Base-by-base conservation (phyloP, 2,113 vertebrate genomes). In the Brachypodius melanocephalos region DNA sequence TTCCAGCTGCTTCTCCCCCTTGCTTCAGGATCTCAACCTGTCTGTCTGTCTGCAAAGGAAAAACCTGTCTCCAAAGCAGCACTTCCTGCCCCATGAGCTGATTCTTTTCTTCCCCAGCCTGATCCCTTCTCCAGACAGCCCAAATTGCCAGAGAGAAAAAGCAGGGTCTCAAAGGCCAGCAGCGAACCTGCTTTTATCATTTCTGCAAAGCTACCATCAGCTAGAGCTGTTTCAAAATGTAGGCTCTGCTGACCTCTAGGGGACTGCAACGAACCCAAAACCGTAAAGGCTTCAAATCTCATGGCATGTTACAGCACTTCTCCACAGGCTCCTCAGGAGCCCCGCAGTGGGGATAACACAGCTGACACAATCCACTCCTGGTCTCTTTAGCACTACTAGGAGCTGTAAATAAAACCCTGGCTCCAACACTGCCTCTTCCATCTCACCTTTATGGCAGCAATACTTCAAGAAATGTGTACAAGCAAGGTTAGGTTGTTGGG, bases 231-330 rank as follows among this genome's bases (percentile, higher is more conserved):
- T 86, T 62, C 49, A 78, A 88, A 79, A 58, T 49, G 67, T 87
- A 95, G 92, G 80, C 75, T 85, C 66, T 96, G 94, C 97, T 98
- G 98, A 96, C 98, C 97, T 96, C 98, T 98, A 98, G 97, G 97
- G 98, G 97, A 93, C 85, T 58, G 59, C 78, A 73, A 89, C 89
- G 72, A 97, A 94, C 28, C 61, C 93, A 93, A 68, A 90, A 74
- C 0, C 25, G 22, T 10, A 15, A 55, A 59, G 61, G 28, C 40
- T 71, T 75, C 65, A 61, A 55, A 71, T 65, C 65, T 52, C 57
- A 2, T 2, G 34, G 43, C 31, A 8, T 0, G 4, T 32, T 29
- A 51, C 48, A 46, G 32, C 61, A 34, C n/a, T 36, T 55, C 49
- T 52, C 40, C 28, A 21, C 21, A n/a, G 0, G 2, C 32, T 32